Percentiles rank a stretch among this genome's conserved stretches.
phyloP scores from a whole-genome alignment of 1,140 invertebrate species.

The Propsilocerus akamusi region DNA sequence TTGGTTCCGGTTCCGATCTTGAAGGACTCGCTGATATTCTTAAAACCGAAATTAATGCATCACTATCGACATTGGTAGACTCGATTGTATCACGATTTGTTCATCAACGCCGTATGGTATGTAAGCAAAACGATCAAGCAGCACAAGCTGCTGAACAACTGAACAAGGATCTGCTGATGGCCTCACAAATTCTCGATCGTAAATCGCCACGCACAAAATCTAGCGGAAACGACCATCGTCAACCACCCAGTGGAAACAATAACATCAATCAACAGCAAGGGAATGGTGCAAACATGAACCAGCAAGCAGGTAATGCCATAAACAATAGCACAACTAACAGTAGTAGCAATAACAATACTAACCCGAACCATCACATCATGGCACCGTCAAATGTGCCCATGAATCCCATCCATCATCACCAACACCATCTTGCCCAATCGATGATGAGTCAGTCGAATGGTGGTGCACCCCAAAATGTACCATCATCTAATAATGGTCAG shows the following conservation, averaged over 20 bases:
- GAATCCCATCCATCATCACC: conserved; percentile 15
- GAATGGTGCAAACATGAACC: conserved; percentile 6
- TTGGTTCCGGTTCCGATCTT: conserved; percentile 49
- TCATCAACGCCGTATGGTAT: conserved; percentile 53
- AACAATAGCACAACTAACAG: conserved; percentile 8
- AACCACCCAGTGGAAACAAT: conserved; percentile 18
- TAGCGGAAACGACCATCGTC: conserved; percentile 38
- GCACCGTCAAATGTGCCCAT: conserved; percentile 10
- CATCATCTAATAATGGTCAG: conserved; percentile 15
- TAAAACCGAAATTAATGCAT: conserved; percentile 75
- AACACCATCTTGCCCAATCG: neutral
- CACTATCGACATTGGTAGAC: conserved; percentile 69
- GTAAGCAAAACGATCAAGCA: conserved; percentile 54
- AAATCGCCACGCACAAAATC: conserved; percentile 64
- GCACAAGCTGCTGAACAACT: conserved; percentile 57
- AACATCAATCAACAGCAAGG: conserved; percentile 9
- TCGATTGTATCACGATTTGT: conserved; percentile 69
- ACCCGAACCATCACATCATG: conserved; percentile 25
- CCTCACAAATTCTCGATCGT: conserved; percentile 58
- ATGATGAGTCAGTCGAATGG: neutral
- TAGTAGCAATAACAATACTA: conserved; percentile 1
- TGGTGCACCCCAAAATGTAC: conserved; percentile 6
- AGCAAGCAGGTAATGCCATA: conserved; percentile 11
- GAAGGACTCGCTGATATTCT: conserved; percentile 74
- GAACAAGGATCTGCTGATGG: conserved; percentile 61